A percentile compares a stretch with the other conserved stretches of the same genome.
Conservation (phyloP, 2,797 vertebrate genomes). For the Urocyon cinereoargenteus region DNA sequence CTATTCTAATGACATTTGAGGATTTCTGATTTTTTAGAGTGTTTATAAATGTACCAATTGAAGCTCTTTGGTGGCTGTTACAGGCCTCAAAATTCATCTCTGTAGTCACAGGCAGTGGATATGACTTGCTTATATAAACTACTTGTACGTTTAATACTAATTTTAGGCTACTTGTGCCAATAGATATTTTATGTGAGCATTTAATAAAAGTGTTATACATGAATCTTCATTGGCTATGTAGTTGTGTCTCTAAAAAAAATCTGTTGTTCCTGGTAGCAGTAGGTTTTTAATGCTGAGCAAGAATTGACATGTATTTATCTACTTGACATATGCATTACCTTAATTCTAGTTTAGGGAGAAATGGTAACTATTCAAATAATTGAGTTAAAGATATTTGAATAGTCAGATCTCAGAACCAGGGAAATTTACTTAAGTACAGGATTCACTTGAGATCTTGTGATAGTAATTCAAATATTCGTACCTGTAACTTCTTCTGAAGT, state of each 20-base stretch:
- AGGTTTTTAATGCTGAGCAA: slow-evolving; percentile 40
- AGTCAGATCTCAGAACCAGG: slow-evolving; percentile 8
- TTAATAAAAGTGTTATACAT: slow-evolving; percentile 41
- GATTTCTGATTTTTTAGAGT: slow-evolving; percentile 21
- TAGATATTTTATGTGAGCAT: slow-evolving; percentile 4
- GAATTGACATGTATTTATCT: slow-evolving; percentile 47
- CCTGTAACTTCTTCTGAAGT: slow-evolving; percentile 16
- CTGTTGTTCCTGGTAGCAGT: neutral
- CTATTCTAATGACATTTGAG: slow-evolving; percentile 12
- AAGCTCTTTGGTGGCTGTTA: neutral
- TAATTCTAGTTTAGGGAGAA: slow-evolving; percentile 52
- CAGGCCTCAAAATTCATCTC: neutral
- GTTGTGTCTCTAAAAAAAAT: slow-evolving; percentile 6
- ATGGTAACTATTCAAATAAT: slow-evolving; percentile 35
- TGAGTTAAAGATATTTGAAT: slow-evolving; percentile 50
- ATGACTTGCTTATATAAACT: slow-evolving; percentile 28
- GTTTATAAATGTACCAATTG: slow-evolving; percentile 6
- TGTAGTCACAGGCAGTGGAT: slow-evolving; percentile 3
- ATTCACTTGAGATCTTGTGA: slow-evolving; percentile 38
- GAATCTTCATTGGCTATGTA: neutral
- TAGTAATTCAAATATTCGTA: slow-evolving; percentile 59
- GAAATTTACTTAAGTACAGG: slow-evolving; percentile 41
- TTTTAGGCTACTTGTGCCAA: slow-evolving; percentile 40
- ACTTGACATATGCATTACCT: neutral
- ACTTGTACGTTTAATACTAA: slow-evolving; percentile 7